These are phyloP conservation scores for Oceanites oceanicus DNA, from an alignment of 2,113 vertebrate genomes.

Conservation along the genomic window DNA sequence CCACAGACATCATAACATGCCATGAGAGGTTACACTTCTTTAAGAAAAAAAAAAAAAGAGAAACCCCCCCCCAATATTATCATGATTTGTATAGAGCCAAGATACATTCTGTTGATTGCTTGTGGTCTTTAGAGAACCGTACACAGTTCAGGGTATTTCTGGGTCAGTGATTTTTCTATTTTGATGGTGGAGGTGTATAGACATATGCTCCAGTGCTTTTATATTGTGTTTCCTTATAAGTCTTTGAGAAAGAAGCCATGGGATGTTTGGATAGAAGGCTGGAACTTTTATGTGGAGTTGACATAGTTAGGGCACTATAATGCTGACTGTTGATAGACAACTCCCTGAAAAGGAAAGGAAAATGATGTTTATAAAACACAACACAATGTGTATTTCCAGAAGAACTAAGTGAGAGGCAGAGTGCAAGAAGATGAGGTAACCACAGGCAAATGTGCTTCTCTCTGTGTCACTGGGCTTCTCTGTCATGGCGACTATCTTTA, in stretches of 20 bases:
- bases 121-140: background rate
- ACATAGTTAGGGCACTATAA: background rate
- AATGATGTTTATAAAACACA: background rate
- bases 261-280: conserved; percentile 9
- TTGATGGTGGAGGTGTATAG: background rate
- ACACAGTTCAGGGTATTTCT: conserved; percentile 4
- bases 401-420: background rate
- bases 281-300: background rate
- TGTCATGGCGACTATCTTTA: background rate
- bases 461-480: background rate
- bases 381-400: background rate
- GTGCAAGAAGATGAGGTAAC: background rate
- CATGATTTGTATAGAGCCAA: background rate
- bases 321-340: conserved; percentile 6
- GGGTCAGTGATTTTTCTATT: conserved; percentile 38
- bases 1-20: background rate
- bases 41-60: no score
- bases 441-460: background rate
- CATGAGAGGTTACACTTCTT: background rate
- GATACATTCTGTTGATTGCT: background rate
- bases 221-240: conserved; percentile 6
- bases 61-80: no score
- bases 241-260: conserved; percentile 2
- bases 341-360: background rate
- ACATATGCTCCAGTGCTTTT: conserved; percentile 28